Conservation (phyloP, 2,797 vertebrate species). For the Leptodactylus fallax region DNA sequence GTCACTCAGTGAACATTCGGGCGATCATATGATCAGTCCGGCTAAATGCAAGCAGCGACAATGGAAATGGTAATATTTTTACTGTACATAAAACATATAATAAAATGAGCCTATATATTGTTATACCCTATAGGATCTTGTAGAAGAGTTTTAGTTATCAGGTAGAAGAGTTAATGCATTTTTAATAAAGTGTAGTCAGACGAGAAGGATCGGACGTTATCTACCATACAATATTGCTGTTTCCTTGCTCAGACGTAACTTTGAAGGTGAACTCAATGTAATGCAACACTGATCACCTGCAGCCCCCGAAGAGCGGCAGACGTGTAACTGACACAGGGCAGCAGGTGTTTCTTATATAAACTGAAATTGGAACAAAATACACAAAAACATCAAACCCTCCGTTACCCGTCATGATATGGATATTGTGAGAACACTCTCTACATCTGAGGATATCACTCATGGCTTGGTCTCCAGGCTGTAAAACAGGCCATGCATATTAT, state of each 20-base stretch:
- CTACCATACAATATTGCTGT: too few relatives aligned
- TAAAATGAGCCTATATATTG: neutral
- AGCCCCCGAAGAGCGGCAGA: conserved; percentile 7
- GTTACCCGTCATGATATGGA: conserved; percentile 24
- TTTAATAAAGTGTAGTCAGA: neutral
- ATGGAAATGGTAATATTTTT: neutral
- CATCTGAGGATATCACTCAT: neutral
- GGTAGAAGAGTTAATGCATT: neutral
- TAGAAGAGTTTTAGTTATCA: too few relatives aligned
- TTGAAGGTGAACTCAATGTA: conserved; percentile 31
- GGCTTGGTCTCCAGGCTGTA: neutral
- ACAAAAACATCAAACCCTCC: conserved; percentile 21
- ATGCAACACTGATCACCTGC: conserved; percentile 47
- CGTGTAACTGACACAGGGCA: conserved; percentile 41
- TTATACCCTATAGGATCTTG: too few relatives aligned
- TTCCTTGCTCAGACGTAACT: conserved; percentile 20
- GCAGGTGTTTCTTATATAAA: conserved; percentile 56
- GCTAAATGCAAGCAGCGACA: too few relatives aligned
- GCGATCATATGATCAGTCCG: too few relatives aligned
- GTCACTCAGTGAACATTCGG: too few relatives aligned
- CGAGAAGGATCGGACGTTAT: neutral
- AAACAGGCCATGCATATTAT: neutral
- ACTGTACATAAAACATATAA: neutral
- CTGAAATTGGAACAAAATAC: neutral
- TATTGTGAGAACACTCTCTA: neutral